Evolutionary conservation across 37 sponge, comb jelly and placozoan species (phyloP).

Genomic region (Haliclona indistincta): DNA sequence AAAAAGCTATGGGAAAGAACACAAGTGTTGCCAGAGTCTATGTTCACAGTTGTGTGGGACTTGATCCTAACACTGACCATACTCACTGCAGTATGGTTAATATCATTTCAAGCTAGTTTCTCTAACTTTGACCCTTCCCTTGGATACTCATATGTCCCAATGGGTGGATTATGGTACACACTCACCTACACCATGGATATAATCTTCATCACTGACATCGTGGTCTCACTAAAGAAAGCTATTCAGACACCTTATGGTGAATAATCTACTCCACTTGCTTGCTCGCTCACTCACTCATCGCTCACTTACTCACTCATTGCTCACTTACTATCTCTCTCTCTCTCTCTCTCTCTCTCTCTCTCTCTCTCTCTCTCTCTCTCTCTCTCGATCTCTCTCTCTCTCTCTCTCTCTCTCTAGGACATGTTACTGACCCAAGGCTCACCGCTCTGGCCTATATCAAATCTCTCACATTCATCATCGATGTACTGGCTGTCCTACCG

Average conservation of each 20-base stretch:
- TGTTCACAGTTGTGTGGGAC: constrained; percentile 43
- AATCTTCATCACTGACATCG: constrained; percentile 54
- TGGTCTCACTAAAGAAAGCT: constrained; percentile 62
- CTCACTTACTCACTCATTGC: too few relatives aligned
- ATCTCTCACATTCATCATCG: constrained; percentile 49
- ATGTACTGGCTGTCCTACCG: constrained; percentile 62
- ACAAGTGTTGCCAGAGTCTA: constrained; percentile 46
- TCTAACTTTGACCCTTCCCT: constrained; percentile 19
- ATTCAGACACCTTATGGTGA: constrained; percentile 52
- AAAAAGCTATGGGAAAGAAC: neutral
- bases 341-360: too few relatives aligned
- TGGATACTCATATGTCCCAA: constrained; percentile 8
- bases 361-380: too few relatives aligned
- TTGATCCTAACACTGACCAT: constrained; percentile 2
- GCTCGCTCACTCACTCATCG: too few relatives aligned
- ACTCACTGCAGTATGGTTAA: constrained; percentile 34
- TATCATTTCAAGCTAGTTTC: constrained; percentile 62
- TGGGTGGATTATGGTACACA: constrained; percentile 21
- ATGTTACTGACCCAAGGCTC: constrained; percentile 1
- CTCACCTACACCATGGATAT: constrained; percentile 68
- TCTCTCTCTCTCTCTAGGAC: neutral
- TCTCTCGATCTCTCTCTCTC: too few relatives aligned
- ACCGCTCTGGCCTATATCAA: constrained; percentile 29
- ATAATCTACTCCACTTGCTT: too few relatives aligned
- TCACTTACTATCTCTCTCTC: too few relatives aligned